Evolutionary conservation across 2,888 invertebrate species (phyloP).

Genomic region (Drosophila mettleri): DNA sequence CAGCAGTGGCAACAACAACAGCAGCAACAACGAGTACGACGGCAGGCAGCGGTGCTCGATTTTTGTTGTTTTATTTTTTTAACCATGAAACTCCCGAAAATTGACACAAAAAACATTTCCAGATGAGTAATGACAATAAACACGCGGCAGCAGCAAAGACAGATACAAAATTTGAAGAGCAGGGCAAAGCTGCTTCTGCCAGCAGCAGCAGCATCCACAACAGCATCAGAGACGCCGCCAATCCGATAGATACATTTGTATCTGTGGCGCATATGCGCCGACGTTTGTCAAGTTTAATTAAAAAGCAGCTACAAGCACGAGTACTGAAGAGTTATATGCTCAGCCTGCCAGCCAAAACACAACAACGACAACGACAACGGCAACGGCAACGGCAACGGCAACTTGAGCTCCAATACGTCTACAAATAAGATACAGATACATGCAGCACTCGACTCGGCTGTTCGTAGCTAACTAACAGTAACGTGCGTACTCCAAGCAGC

Average conservation of each 20-base stretch:
- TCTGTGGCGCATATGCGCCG: slow-evolving; percentile 64
- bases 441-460: slow-evolving; percentile 40
- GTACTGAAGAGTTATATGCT: slow-evolving; percentile 60
- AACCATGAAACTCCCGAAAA: slow-evolving; percentile 41
- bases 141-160: slow-evolving; percentile 44
- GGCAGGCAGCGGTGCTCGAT: slow-evolving; percentile 25
- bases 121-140: slow-evolving; percentile 74
- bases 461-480: slow-evolving; percentile 80
- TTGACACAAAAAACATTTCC: slow-evolving; percentile 67
- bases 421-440: slow-evolving; percentile 46
- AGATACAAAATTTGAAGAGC: slow-evolving; percentile 22
- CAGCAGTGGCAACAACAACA: slow-evolving; percentile 6
- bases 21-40: slow-evolving; percentile 13
- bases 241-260: slow-evolving; percentile 70
- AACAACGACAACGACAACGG: slow-evolving; percentile 19
- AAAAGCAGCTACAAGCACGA: slow-evolving; percentile 66
- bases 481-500: slow-evolving; percentile 72
- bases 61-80: slow-evolving; percentile 3
- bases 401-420: slow-evolving; percentile 37
- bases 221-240: slow-evolving; percentile 51
- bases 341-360: slow-evolving; percentile 50
- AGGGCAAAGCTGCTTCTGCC: slow-evolving; percentile 67
- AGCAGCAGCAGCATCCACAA: slow-evolving; percentile 7
- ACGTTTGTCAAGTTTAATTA: slow-evolving; percentile 75
- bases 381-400: slow-evolving; percentile 1